A percentile compares a stretch with the other conserved stretches of the same genome.
Conservation (phyloP, 1,140 invertebrate species). For the Meloidogyne exigua region DNA sequence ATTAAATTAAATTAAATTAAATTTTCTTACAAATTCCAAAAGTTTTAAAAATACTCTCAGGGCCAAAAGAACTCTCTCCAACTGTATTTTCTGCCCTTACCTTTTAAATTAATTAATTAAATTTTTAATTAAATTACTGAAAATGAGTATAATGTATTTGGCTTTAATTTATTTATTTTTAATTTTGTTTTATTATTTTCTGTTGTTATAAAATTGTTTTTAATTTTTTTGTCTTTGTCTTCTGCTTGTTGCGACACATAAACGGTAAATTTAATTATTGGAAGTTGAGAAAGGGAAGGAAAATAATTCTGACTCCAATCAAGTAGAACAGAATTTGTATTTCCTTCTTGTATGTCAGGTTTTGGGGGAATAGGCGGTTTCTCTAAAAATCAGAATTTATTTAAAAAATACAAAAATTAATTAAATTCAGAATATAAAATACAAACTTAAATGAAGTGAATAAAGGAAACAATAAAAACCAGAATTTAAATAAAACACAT, state of each 20-base stretch:
- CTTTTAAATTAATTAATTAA: neutral
- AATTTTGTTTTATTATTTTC: slow-evolving; percentile 6
- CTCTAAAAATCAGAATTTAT: slow-evolving; percentile 44
- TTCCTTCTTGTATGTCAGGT: slow-evolving; percentile 26
- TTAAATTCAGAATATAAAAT: no score
- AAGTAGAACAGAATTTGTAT: slow-evolving; percentile 41
- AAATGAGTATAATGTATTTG: slow-evolving; percentile 48
- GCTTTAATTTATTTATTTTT: slow-evolving; percentile 34
- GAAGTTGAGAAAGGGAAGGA: slow-evolving; percentile 46
- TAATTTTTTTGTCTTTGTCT: slow-evolving; percentile 31
- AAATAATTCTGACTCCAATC: slow-evolving; percentile 50
- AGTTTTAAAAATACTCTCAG: slow-evolving; percentile 54
- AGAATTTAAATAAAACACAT: neutral
- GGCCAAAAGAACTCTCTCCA: slow-evolving; percentile 56
- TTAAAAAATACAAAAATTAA: slow-evolving; percentile 19
- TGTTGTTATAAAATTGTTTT: neutral
- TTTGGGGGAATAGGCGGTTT: slow-evolving; percentile 48
- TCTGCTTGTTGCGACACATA: slow-evolving; percentile 49
- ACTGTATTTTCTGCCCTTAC: slow-evolving; percentile 61
- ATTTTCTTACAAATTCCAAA: slow-evolving; percentile 18
- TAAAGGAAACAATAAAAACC: neutral
- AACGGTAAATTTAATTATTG: slow-evolving; percentile 54
- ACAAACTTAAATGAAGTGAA: neutral
- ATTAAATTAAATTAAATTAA: neutral
- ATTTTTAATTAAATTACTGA: neutral